A percentile compares a stretch with the other conserved stretches of the same genome.
These are phyloP conservation scores for Sipha flava DNA, from an alignment of 1,140 invertebrate genomes.

Conservation along the genomic window DNA sequence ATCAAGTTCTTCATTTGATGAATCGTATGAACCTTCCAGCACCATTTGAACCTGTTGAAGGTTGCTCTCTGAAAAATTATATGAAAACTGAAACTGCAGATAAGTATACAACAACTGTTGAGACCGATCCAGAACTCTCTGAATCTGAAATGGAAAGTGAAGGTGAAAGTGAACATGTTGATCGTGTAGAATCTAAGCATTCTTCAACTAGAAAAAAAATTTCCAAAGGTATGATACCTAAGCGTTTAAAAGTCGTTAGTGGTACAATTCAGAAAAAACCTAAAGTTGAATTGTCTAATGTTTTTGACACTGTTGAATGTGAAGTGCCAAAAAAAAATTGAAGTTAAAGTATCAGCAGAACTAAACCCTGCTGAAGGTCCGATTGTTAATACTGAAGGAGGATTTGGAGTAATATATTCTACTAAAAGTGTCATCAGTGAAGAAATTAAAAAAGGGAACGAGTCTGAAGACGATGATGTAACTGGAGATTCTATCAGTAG, in stretches of 20 bases:
- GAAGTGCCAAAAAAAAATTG: constrained; percentile 54
- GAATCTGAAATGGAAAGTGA: constrained; percentile 75
- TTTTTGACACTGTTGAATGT: constrained; percentile 44
- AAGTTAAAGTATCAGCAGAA: constrained; percentile 50
- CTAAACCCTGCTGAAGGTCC: constrained; percentile 33
- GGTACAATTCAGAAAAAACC: neutral
- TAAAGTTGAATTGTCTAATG: constrained; percentile 4
- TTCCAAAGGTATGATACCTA: neutral
- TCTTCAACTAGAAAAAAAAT: constrained; percentile 42
- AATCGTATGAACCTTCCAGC: constrained; percentile 86
- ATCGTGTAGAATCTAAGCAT: constrained; percentile 53
- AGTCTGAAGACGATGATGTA: constrained; percentile 35
- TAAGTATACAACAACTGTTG: constrained; percentile 31
- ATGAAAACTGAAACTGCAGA: constrained; percentile 37
- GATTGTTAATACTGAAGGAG: constrained; percentile 37
- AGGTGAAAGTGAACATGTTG: constrained; percentile 45
- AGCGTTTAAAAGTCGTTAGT: neutral
- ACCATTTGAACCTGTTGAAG: constrained; percentile 57
- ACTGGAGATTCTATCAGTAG: constrained; percentile 50
- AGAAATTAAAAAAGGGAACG: constrained; percentile 39
- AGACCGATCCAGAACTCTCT: neutral
- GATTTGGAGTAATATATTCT: constrained; percentile 48
- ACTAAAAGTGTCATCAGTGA: constrained; percentile 39
- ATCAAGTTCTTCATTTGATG: constrained; percentile 80
- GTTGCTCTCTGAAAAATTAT: neutral